Evolutionary conservation across 2,797 vertebrate species (phyloP).

Genomic region (Pangasius mekongensis): DNA sequence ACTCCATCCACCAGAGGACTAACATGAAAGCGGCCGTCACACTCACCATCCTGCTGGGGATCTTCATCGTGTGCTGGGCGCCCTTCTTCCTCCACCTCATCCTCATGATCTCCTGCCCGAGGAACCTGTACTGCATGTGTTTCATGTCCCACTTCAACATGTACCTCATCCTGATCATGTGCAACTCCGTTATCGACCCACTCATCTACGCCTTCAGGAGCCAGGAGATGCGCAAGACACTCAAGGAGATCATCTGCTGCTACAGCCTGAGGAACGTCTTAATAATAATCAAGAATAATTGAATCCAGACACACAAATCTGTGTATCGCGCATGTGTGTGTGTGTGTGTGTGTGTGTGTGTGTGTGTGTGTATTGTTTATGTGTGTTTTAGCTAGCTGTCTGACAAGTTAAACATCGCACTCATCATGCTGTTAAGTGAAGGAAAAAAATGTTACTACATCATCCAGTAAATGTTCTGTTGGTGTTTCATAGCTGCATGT

Average conservation of each 20-base stretch:
- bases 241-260: constrained; percentile 87
- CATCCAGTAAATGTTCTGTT: neutral
- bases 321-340: neutral
- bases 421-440: neutral
- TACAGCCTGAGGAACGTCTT: constrained; percentile 74
- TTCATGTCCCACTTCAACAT: constrained; percentile 92
- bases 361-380: neutral
- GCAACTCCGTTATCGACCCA: constrained; percentile 86
- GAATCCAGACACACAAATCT: neutral
- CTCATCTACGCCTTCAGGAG: constrained; percentile 89
- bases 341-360: too few relatives aligned
- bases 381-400: neutral
- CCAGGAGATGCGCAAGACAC: constrained; percentile 87
- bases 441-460: neutral
- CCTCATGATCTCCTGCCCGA: constrained; percentile 88
- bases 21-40: constrained; percentile 88
- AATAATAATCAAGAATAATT: constrained; percentile 51
- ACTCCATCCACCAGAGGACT: constrained; percentile 77
- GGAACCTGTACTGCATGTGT: constrained; percentile 86
- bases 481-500: neutral
- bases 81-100: constrained; percentile 87
- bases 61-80: constrained; percentile 89
- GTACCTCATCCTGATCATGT: constrained; percentile 91
- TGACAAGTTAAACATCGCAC: neutral
- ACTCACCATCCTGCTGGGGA: constrained; percentile 85